phyloP scores from a whole-genome alignment of 2,113 vertebrate genomes.

The Gymnobelideus leadbeateri region DNA sequence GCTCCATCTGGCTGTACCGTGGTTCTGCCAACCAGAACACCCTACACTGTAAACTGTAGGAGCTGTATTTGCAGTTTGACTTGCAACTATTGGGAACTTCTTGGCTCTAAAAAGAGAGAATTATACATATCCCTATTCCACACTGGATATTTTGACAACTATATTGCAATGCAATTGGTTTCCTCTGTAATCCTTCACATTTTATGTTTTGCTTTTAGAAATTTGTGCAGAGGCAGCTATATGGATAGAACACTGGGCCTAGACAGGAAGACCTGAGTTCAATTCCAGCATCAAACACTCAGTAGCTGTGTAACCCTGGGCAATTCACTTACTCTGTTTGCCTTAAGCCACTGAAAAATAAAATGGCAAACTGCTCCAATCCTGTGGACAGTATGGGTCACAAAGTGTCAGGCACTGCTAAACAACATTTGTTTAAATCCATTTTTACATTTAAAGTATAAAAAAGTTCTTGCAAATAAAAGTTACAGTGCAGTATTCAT shows the following conservation, averaged over 20 bases:
- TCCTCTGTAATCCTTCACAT: background rate
- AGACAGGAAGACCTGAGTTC: background rate
- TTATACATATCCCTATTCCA: background rate
- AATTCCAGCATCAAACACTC: background rate
- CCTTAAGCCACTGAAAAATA: background rate
- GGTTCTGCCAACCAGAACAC: background rate
- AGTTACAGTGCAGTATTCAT: constrained; percentile 29
- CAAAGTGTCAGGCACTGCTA: background rate
- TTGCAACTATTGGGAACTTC: background rate
- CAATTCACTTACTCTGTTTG: background rate
- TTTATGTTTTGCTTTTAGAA: background rate
- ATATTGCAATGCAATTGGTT: background rate
- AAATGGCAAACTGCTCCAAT: background rate
- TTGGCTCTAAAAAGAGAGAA: background rate
- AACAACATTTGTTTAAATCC: constrained; percentile 1
- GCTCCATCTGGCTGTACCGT: background rate
- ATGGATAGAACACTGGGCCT: background rate
- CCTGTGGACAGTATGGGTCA: background rate
- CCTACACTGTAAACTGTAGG: background rate
- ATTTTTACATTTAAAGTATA: constrained; percentile 52
- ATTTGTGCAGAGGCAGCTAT: background rate
- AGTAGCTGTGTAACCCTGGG: background rate
- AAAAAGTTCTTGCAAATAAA: constrained; percentile 34
- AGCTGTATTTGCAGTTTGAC: background rate
- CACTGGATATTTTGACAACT: background rate